These are phyloP conservation scores for Aepyceros melampus DNA, from an alignment of 2,113 vertebrate genomes.

Conservation along the genomic window DNA sequence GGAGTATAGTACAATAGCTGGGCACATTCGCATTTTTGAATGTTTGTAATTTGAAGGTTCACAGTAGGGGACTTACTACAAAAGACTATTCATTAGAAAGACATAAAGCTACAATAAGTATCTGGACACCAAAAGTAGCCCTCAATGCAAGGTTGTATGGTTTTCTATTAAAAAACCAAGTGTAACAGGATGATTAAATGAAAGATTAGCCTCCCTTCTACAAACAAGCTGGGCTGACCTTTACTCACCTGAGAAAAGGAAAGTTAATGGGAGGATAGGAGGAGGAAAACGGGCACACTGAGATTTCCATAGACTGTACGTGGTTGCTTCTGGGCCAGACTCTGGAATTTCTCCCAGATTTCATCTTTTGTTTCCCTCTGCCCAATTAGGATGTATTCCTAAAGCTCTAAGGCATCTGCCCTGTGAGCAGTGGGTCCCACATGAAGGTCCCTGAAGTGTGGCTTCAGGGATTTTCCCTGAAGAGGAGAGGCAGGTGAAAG, in stretches of 20 bases:
- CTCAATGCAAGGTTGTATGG: background rate
- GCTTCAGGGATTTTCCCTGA: background rate
- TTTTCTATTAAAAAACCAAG: conserved; percentile 16
- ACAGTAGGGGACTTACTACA: background rate
- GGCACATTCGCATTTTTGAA: background rate
- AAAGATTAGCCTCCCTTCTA: background rate
- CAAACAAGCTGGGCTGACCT: background rate
- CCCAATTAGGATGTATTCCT: background rate
- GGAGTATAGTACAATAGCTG: background rate
- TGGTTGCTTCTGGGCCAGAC: background rate
- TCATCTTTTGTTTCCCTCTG: background rate
- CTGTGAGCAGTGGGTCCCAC: background rate
- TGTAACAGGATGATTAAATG: background rate
- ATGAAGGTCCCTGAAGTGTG: background rate
- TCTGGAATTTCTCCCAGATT: background rate
- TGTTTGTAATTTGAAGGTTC: background rate
- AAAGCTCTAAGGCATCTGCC: background rate
- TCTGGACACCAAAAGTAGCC: background rate
- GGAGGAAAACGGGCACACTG: background rate
- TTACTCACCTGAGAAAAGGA: background rate
- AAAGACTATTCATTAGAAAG: background rate
- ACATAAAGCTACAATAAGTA: background rate
- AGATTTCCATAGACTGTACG: background rate
- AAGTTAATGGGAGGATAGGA: background rate
- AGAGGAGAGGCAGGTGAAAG: background rate